These are phyloP conservation scores for Athripsodes cinereus DNA, from an alignment of 2,888 invertebrate species.

Conservation along the genomic window DNA sequence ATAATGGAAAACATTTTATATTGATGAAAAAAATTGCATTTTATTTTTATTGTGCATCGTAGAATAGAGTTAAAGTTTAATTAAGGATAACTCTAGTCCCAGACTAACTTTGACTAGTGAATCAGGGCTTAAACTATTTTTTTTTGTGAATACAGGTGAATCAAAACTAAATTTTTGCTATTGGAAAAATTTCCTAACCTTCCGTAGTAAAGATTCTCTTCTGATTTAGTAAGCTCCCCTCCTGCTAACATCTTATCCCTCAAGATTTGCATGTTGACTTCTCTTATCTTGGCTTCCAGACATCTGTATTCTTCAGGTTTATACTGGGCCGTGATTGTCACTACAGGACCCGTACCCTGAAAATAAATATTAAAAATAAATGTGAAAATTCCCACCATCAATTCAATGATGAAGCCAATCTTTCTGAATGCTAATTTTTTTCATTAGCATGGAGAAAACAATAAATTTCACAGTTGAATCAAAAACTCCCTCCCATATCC, in stretches of 20 bases:
- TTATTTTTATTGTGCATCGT: too few species aligned
- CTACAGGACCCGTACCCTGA: constrained; percentile 45
- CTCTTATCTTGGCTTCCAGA: constrained; percentile 46
- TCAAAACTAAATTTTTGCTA: too few species aligned
- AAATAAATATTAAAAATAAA: neutral
- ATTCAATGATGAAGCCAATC: neutral
- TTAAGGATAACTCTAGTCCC: too few species aligned
- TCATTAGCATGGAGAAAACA: neutral
- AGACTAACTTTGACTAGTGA: too few species aligned
- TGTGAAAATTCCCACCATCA: neutral
- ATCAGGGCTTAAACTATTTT: too few species aligned
- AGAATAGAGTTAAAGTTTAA: too few species aligned
- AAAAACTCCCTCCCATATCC: too few species aligned
- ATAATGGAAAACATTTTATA: too few species aligned
- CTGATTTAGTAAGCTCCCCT: constrained; percentile 25
- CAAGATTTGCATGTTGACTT: constrained; percentile 36
- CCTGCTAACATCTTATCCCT: constrained; percentile 24
- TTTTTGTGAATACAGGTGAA: too few species aligned
- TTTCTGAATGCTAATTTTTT: neutral
- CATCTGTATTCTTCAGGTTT: constrained; percentile 49
- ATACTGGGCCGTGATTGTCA: constrained; percentile 48
- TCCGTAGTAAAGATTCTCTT: constrained; percentile 25
- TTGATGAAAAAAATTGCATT: too few species aligned
- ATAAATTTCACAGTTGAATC: too few species aligned
- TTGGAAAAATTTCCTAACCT: too few species aligned